These are phyloP conservation scores for Phenganax stokvisi DNA, from an alignment of 92 coral and sea anemone genomes.

Conservation along the genomic window DNA sequence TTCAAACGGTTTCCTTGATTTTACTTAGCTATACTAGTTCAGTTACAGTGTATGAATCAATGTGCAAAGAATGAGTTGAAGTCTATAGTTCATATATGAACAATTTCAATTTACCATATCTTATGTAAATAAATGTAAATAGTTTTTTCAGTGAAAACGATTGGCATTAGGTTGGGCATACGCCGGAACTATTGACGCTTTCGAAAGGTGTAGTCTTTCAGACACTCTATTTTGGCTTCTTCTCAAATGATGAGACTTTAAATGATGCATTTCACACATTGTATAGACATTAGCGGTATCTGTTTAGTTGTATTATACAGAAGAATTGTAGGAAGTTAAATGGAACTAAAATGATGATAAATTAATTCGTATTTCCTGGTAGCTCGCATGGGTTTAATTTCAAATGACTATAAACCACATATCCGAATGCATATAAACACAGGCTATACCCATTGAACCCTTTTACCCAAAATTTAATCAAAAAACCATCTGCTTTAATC, in stretches of 20 bases:
- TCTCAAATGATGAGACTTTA: slow-evolving; percentile 1
- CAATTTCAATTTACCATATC: too few relatives aligned
- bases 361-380: not conserved
- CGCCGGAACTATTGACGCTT: too few relatives aligned
- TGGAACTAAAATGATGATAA: slow-evolving; percentile 1
- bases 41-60: too few relatives aligned
- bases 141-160: not conserved
- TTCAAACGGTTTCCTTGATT: not conserved
- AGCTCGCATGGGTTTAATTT: not conserved
- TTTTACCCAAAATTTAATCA: too few relatives aligned
- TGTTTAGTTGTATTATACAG: not conserved
- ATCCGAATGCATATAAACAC: too few relatives aligned
- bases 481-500: too few relatives aligned
- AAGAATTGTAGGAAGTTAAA: not conserved
- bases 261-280: not conserved
- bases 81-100: too few relatives aligned
- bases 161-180: too few relatives aligned
- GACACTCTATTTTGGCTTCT: not conserved
- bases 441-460: too few relatives aligned
- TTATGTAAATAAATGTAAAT: not conserved
- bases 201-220: too few relatives aligned
- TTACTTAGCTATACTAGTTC: too few relatives aligned
- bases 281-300: not conserved
- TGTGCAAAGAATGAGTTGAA: too few relatives aligned
- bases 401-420: not conserved